A percentile compares a stretch with the other conserved stretches of the same genome.
These are phyloP conservation scores for Agriopis aurantiaria DNA, from an alignment of 2,888 invertebrate species.

Conservation along the genomic window DNA sequence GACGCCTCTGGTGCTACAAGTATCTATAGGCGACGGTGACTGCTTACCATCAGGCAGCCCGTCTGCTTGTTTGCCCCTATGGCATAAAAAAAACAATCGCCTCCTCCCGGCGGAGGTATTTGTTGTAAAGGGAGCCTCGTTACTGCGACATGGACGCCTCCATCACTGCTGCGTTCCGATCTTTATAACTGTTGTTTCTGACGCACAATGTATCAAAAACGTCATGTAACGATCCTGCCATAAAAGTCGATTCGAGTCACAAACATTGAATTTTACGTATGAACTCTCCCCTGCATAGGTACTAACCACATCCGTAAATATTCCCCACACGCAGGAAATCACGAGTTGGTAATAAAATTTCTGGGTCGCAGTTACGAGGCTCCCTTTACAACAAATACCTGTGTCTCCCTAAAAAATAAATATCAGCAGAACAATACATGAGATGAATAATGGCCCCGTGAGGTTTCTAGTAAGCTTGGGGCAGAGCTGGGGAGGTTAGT, in stretches of 20 bases:
- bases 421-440: constrained; percentile 48
- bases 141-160: too few relatives aligned
- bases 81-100: too few relatives aligned
- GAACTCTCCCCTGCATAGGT: constrained; percentile 28
- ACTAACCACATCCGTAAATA: constrained; percentile 35
- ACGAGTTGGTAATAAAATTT: constrained; percentile 44
- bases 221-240: constrained; percentile 11
- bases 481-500: constrained; percentile 15
- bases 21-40: too few relatives aligned
- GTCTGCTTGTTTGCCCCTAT: too few relatives aligned
- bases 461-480: constrained; percentile 23
- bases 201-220: constrained; percentile 18
- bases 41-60: too few relatives aligned
- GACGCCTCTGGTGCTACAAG: too few relatives aligned
- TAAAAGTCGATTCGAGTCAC: constrained; percentile 14
- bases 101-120: too few relatives aligned
- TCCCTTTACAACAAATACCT: constrained; percentile 46
- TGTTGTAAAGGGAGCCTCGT: too few relatives aligned
- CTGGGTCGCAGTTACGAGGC: constrained; percentile 38
- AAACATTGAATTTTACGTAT: constrained; percentile 33
- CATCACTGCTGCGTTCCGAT: too few relatives aligned
- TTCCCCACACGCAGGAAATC: constrained; percentile 45
- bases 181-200: background rate
- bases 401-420: constrained; percentile 46
- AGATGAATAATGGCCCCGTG: constrained; percentile 45